Percentiles rank a stretch among this genome's conserved stretches.
Conservation (phyloP, 2,113 vertebrate genomes). For the Malurus cyaneus region DNA sequence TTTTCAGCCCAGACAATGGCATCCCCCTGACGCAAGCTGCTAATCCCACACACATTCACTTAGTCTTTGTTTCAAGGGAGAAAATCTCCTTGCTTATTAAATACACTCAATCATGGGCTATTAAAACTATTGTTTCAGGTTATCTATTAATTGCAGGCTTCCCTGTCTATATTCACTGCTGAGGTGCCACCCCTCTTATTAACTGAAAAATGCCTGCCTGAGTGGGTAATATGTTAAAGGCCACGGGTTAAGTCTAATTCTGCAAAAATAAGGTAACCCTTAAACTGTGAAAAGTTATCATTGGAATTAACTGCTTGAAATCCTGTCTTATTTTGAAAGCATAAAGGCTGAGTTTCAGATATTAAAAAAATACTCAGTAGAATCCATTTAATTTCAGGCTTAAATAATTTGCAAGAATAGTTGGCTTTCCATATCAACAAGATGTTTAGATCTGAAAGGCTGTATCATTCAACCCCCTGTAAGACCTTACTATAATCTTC, state of each 20-base stretch:
- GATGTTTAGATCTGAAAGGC: neutral
- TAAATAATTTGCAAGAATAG: neutral
- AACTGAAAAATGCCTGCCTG: conserved; percentile 35
- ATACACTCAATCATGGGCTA: conserved; percentile 73
- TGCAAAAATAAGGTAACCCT: conserved; percentile 17
- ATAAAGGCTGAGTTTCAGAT: neutral
- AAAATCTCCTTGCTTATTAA: conserved; percentile 78
- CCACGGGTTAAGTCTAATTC: conserved; percentile 49
- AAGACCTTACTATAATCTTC: conserved; percentile 33
- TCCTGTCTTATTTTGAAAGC: neutral
- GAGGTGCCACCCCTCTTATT: conserved; percentile 28
- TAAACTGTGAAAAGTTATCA: conserved; percentile 12
- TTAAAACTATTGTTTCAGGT: conserved; percentile 82
- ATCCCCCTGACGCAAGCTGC: conserved; percentile 55
- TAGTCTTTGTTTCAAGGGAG: conserved; percentile 77
- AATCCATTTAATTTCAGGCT: neutral
- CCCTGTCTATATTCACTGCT: conserved; percentile 44
- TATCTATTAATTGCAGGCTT: conserved; percentile 81
- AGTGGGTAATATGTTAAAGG: conserved; percentile 49
- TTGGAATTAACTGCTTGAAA: conserved; percentile 45
- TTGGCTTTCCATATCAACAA: neutral
- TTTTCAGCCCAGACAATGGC: conserved; percentile 74
- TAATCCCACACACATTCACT: conserved; percentile 76
- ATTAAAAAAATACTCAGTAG: neutral
- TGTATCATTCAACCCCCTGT: neutral